Conservation (phyloP, 2,113 vertebrate species). For the Morphnarchus princeps region DNA sequence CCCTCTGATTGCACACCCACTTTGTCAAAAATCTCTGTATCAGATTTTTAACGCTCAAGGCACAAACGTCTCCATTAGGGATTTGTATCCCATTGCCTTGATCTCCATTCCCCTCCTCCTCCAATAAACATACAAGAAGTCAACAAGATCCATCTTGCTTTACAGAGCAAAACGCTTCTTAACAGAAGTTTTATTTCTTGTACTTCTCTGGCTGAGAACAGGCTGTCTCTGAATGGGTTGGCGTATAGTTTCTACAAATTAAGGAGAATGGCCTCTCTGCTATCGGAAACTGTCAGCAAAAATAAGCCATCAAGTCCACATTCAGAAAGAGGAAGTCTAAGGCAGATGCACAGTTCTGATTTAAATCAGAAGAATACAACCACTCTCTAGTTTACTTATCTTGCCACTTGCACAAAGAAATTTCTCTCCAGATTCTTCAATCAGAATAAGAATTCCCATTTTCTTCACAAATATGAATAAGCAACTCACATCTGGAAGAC, state of each 20-base stretch:
- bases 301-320: neutral
- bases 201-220: neutral
- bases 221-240: neutral
- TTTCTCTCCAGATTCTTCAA: neutral
- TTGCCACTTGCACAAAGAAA: neutral
- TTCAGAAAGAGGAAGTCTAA: neutral
- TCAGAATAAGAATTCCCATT: neutral
- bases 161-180: neutral
- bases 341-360: neutral
- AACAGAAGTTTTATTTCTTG: neutral
- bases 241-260: neutral
- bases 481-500: neutral
- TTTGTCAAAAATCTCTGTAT: neutral
- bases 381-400: neutral
- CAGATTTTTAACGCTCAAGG: neutral
- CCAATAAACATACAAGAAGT: neutral
- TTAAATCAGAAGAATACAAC: neutral
- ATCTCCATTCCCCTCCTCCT: neutral
- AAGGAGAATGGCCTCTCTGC: neutral
- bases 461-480: neutral
- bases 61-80: neutral
- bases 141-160: neutral
- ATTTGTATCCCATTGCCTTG: neutral
- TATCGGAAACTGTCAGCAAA: neutral
- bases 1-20: neutral